Evolutionary conservation across 2,888 invertebrate genomes (phyloP), one percentile per base, ranked within the genome.

Genomic region (Sinotaia quadrata): DNA sequence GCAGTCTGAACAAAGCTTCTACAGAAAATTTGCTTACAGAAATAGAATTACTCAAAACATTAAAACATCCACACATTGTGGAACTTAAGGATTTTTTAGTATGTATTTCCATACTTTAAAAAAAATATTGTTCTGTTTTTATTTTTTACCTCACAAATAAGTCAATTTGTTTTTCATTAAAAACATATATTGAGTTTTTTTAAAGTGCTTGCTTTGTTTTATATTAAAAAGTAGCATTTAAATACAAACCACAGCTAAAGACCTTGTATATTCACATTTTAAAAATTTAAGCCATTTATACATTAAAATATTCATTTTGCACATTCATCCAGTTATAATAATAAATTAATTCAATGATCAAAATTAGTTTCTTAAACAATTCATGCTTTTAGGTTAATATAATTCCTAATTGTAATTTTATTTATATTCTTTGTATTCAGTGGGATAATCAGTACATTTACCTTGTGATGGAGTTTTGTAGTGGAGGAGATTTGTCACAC

Each of bases 381-480:
- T 60, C 2, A 56, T 21, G 56, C 2, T 47, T 1, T 51, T 10
- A 21, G 27, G 8, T 56, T 56, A 12, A 27, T 29, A 56, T 27
- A n/a, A n/a, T n/a, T n/a, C n/a, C n/a, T n/a, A n/a, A n/a, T n/a
- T n/a, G n/a, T n/a, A n/a, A n/a, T n/a, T 54, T 54, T 54, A 18
- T 24, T 24, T 8, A 18, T 54, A 5, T 24, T 54, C 18, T 49
- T n/a, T 49, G 33, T 61, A 33, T 54, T 41, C 72, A 88, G 86
- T 90, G 89, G 89, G 89, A 90, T 79, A 80, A 83, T 27, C 93
- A 93, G 78, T 92, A 93, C 80, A 94, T 96, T 73, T 96, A 94
- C 83, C 93, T 96, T 18, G 93, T 95, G 65, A 92, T 94, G 91
- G 96, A 96, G 81, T 95, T 92, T 81, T 96, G 96, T 84, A 92